Conservation (phyloP, 2,888 invertebrate species). For the Caenorhabditis becei region DNA sequence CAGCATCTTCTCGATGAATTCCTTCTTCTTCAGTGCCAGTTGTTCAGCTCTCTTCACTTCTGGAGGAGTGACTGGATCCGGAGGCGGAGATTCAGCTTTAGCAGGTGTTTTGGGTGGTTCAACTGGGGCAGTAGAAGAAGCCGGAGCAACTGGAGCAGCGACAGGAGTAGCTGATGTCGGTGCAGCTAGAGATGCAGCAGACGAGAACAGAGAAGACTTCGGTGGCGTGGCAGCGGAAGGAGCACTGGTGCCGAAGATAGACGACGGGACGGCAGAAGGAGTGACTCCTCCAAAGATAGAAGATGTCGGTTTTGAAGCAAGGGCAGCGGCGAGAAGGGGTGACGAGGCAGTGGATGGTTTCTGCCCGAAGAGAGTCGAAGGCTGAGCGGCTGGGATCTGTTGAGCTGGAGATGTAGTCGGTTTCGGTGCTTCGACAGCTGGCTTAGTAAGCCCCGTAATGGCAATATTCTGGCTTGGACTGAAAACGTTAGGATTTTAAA, state of each 20-base stretch:
- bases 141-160: not conserved
- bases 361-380: slow-evolving; percentile 29
- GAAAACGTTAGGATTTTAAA: slow-evolving; percentile 7
- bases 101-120: not conserved
- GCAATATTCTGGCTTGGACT: slow-evolving; percentile 32
- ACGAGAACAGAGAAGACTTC: not conserved
- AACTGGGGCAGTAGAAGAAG: not conserved
- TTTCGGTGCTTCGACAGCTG: not conserved
- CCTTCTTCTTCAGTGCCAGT: slow-evolving; percentile 22
- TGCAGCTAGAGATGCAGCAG: not conserved
- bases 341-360: not conserved
- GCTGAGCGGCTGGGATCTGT: not conserved
- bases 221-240: not conserved
- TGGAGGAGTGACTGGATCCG: not conserved
- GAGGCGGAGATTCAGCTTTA: not conserved
- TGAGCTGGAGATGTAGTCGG: not conserved
- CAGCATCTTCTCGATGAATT: slow-evolving; percentile 3
- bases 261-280: not conserved
- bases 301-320: slow-evolving; percentile 8
- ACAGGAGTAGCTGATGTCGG: not conserved
- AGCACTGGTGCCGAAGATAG: not conserved
- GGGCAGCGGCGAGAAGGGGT: not conserved
- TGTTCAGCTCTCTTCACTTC: slow-evolving; percentile 26
- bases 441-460: slow-evolving; percentile 5
- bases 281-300: slow-evolving; percentile 17